A percentile compares a stretch with the other conserved stretches of the same genome.
Evolutionary conservation across 2,113 vertebrate genomes (phyloP).

Genomic region (Apodemus sylvaticus): DNA sequence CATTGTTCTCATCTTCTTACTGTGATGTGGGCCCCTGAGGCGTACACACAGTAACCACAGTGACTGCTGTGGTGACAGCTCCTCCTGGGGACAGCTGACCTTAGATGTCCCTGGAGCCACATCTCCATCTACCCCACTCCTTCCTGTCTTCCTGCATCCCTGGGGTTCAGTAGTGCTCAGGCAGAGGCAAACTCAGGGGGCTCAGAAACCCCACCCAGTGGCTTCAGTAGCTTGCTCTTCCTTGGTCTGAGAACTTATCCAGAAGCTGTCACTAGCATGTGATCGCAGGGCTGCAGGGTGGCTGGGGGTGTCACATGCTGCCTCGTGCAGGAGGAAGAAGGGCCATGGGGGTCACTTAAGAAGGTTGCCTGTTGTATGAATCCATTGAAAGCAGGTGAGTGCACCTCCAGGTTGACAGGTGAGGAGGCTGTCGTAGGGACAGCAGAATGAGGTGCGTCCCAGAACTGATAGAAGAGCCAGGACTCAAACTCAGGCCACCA

Average conservation of each 20-base stretch:
- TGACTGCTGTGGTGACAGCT: fast-evolving
- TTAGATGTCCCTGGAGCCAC: fast-evolving
- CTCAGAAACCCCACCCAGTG: background rate
- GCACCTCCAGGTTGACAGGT: background rate
- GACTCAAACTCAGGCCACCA: background rate
- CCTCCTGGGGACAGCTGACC: background rate
- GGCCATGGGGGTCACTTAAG: background rate
- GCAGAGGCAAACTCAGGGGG: background rate
- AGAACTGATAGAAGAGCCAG: background rate
- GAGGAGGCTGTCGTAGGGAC: background rate
- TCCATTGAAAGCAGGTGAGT: too few species aligned
- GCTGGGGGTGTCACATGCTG: fast-evolving
- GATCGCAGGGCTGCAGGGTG: background rate
- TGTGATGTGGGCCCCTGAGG: fast-evolving
- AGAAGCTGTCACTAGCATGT: fast-evolving
- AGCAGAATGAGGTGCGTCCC: background rate
- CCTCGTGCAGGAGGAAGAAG: background rate
- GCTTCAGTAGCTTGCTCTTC: background rate
- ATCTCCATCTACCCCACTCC: fast-evolving
- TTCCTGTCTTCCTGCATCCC: background rate
- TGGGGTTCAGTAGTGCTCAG: too few species aligned
- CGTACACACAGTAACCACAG: fast-evolving
- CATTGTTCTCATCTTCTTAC: background rate
- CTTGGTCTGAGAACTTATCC: background rate
- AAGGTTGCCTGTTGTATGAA: background rate